Percentiles rank a stretch among this genome's conserved stretches.
phyloP scores from a whole-genome alignment of 92 coral and sea anemone genomes.

The Palythoa grandiflora region DNA sequence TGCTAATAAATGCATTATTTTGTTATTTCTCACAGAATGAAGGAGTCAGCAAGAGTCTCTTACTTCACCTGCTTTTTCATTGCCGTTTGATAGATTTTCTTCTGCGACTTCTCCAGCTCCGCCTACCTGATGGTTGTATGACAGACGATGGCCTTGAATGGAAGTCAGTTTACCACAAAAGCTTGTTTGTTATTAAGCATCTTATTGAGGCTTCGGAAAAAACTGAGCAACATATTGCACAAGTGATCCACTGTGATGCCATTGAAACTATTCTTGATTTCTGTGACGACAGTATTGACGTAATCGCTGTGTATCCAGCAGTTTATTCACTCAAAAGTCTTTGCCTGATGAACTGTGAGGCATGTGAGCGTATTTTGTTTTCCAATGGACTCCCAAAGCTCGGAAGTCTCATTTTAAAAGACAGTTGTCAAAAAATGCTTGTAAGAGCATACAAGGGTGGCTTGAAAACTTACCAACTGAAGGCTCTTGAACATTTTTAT shows the following conservation, averaged over 20 bases:
- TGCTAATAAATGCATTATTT: background rate
- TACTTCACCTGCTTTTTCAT: constrained; percentile 60
- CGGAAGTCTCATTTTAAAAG: constrained; percentile 73
- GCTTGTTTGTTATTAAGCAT: constrained; percentile 66
- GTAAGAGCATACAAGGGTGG: constrained; percentile 70
- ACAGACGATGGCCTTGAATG: constrained; percentile 66
- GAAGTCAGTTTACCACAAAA: constrained; percentile 72
- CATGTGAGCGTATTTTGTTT: constrained; percentile 74
- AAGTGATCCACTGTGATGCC: constrained; percentile 60
- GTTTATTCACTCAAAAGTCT: constrained; percentile 62
- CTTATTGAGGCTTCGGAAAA: constrained; percentile 63
- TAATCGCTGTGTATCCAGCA: constrained; percentile 72
- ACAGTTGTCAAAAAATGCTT: constrained; percentile 76
- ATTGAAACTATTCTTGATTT: constrained; percentile 79
- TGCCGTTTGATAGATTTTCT: constrained; percentile 64
- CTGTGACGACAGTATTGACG: constrained; percentile 66
- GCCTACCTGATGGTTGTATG: constrained; percentile 69
- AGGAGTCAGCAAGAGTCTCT: constrained; percentile 5
- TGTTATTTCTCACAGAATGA: background rate
- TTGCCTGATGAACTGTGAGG: constrained; percentile 59
- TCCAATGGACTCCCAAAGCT: constrained; percentile 77
- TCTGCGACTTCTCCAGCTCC: constrained; percentile 70
- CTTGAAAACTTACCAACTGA: constrained; percentile 60
- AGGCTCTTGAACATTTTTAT: constrained; percentile 58
- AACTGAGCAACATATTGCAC: constrained; percentile 47